Conservation (phyloP, 1,140 invertebrate species). For the Tyrophagus putrescentiae region DNA sequence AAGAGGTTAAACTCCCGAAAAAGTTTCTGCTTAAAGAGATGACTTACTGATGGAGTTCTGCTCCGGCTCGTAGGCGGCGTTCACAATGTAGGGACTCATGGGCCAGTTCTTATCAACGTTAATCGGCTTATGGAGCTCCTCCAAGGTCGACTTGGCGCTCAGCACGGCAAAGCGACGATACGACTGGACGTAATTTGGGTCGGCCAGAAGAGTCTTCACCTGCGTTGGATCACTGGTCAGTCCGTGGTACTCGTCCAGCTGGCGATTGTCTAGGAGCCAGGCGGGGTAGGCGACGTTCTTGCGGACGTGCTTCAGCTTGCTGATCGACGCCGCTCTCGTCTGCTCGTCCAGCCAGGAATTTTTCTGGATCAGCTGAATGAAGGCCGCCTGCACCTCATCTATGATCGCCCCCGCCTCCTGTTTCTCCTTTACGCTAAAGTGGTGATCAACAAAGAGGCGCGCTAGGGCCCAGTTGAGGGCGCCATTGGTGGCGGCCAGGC, state of each 20-base stretch:
- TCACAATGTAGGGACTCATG: slow-evolving; percentile 30
- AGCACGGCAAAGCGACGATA: background rate
- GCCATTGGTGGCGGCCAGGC: slow-evolving; percentile 35
- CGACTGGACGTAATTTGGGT: background rate
- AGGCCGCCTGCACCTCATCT: slow-evolving; percentile 28
- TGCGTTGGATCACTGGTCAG: background rate
- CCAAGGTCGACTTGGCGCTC: background rate
- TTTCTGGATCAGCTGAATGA: slow-evolving; percentile 42
- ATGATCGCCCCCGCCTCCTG: slow-evolving; percentile 44
- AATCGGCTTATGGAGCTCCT: background rate
- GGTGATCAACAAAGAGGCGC: slow-evolving; percentile 20
- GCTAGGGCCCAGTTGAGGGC: slow-evolving; percentile 39
- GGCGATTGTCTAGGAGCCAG: slow-evolving; percentile 37
- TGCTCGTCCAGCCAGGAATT: slow-evolving; percentile 80
- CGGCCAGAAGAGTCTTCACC: background rate
- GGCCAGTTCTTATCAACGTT: slow-evolving; percentile 14
- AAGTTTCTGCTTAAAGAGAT: background rate
- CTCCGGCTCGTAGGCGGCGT: slow-evolving; percentile 47
- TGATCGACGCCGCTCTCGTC: slow-evolving; percentile 51
- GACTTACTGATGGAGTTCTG: slow-evolving; percentile 35
- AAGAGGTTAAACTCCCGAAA: background rate
- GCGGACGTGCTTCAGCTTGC: slow-evolving; percentile 32
- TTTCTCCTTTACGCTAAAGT: background rate
- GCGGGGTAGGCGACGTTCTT: slow-evolving; percentile 36
- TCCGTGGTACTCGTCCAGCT: slow-evolving; percentile 5